Evolutionary conservation across 1,140 invertebrate genomes (phyloP).

Genomic region (Tenebrio molitor): DNA sequence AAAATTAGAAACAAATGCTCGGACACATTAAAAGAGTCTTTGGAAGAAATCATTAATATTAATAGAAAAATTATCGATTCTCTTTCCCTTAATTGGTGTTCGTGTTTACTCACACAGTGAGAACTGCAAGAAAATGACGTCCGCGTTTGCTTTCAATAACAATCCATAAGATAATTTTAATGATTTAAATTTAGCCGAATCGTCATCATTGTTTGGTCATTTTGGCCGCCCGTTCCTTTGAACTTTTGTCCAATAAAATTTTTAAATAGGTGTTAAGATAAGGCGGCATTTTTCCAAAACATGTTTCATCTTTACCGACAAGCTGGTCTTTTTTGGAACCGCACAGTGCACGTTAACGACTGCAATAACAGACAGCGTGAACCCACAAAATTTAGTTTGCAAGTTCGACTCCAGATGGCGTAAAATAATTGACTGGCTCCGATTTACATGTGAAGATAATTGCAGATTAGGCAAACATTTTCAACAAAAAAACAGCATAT

Average conservation of each 20-base stretch:
- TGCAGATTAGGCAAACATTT: too few relatives aligned
- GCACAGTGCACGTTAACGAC: too few relatives aligned
- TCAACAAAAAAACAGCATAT: too few relatives aligned
- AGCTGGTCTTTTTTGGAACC: too few relatives aligned
- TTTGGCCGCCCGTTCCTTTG: neutral
- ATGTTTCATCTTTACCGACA: too few relatives aligned
- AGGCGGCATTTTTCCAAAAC: neutral
- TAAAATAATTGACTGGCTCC: too few relatives aligned
- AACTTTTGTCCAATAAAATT: neutral
- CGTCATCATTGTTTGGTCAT: neutral
- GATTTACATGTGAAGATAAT: too few relatives aligned
- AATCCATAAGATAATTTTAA: constrained; percentile 12
- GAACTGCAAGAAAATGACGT: constrained; percentile 4
- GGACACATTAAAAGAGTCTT: too few relatives aligned
- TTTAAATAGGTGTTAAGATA: neutral
- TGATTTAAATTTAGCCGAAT: constrained; percentile 18
- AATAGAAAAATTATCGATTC: constrained; percentile 22
- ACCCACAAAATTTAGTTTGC: too few relatives aligned
- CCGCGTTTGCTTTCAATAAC: neutral
- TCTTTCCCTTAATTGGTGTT: neutral
- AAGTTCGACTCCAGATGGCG: too few relatives aligned
- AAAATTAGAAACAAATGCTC: too few relatives aligned
- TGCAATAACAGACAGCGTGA: too few relatives aligned
- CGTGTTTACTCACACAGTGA: neutral
- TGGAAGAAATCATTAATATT: neutral